Percentiles rank a stretch among this genome's conserved stretches.
phyloP scores from a whole-genome alignment of 2,113 vertebrate species.

The Xenopus tropicalis region DNA sequence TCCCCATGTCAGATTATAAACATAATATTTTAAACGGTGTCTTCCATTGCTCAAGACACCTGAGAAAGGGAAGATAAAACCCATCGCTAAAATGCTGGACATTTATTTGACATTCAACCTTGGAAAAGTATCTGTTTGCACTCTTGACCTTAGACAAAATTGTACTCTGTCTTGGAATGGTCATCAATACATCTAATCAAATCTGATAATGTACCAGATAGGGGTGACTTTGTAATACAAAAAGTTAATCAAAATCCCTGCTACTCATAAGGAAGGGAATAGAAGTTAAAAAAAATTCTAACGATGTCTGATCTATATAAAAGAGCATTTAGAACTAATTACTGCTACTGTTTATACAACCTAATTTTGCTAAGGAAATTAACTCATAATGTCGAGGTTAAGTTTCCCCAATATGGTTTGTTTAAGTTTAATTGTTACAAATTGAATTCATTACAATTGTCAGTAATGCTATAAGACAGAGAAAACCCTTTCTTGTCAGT shows the following conservation, averaged over 20 bases:
- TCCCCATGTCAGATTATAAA: no score
- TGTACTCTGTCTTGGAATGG: no score
- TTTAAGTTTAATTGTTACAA: constrained; percentile 45
- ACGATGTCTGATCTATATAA: constrained; percentile 34
- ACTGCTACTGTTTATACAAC: constrained; percentile 43
- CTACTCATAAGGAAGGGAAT: not conserved
- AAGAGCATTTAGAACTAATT: constrained; percentile 39
- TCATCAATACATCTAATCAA: no score
- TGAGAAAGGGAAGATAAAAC: no score
- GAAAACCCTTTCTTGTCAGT: constrained; percentile 38
- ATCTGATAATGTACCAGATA: no score
- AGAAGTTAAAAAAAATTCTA: constrained; percentile 17
- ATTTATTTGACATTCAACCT: no score
- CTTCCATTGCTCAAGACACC: no score
- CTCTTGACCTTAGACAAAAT: no score
- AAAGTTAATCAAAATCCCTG: not conserved
- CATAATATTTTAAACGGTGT: no score
- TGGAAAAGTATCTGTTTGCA: no score
- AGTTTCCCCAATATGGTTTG: constrained; percentile 44
- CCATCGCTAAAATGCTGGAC: no score
- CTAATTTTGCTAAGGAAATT: constrained; percentile 41
- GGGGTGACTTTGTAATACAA: no score
- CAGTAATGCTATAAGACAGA: constrained; percentile 32
- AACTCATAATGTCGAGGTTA: constrained; percentile 45
- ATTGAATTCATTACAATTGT: constrained; percentile 45